Evolutionary conservation across 2,113 vertebrate species (phyloP), one percentile per base, ranked within the genome.

Genomic region (Dicentrarchus labrax): DNA sequence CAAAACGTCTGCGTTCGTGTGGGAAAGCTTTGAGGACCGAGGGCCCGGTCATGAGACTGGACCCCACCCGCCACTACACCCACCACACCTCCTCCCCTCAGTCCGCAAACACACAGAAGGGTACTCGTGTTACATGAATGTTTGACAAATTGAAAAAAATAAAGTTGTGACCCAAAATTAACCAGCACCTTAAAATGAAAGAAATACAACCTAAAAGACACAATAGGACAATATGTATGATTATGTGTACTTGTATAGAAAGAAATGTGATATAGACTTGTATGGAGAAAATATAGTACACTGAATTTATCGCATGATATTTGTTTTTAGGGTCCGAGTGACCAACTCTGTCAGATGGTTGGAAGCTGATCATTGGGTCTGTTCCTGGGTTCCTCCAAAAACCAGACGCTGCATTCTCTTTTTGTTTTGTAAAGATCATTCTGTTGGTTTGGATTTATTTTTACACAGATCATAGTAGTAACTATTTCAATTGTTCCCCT

Each of bases 401-500:
- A 93, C 85, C 87, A 91, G 90, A 94, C 85, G 88, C 95, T 94
- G 91, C 94, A 88, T 94, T 96, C 94, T 96, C 92, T 95, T 94
- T 94, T 79, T 96, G 95, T 95, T 96, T 95, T 96, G 94, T 88
- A 77, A 88, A 78, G 74, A 78, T 84, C 17, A 39, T 96, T 96
- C 93, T 96, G 93, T 95, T 96, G 93, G 43, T 82, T 88, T 86
- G 74, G 57, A 92, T 95, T 96, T 96, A 96, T 96, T 96, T 94
- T 94, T 93, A 96, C 96, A 97, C 95, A 95, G 87, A 96, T 96
- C 95, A 92, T 90, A 91, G 87, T 88, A 97, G 96, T 97, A 96
- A 96, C 95, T 97, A 97, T 97, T 98, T 97, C 96, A 88, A 87
- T 86, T 92, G 88, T 88, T 87, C 78, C 82, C 91, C 89, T 79